A percentile compares a stretch with the other conserved stretches of the same genome.
phyloP scores from a whole-genome alignment of 2,888 invertebrate genomes.

The Heteromyza rotundicornis region DNA sequence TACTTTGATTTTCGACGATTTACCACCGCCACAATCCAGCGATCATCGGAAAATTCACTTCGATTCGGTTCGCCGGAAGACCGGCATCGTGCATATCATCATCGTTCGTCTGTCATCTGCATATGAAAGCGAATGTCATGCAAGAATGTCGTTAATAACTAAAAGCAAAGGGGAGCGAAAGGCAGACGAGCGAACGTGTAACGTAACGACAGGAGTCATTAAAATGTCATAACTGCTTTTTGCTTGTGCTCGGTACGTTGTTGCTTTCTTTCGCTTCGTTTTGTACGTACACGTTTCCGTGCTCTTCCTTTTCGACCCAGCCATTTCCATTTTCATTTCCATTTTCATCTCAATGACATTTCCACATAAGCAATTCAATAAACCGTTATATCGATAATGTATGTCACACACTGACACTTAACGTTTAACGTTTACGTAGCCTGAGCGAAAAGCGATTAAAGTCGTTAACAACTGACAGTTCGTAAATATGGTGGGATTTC shows the following conservation, averaged over 20 bases:
- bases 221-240: slow-evolving; percentile 29
- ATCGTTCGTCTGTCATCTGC: background rate
- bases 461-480: slow-evolving; percentile 11
- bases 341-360: too few species aligned
- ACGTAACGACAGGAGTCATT: slow-evolving; percentile 34
- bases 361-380: slow-evolving; percentile 13
- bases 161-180: background rate
- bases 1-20: too few species aligned
- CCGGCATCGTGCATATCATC: too few species aligned
- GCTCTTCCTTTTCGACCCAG: background rate
- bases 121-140: slow-evolving; percentile 4
- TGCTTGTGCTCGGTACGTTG: background rate
- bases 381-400: slow-evolving; percentile 17
- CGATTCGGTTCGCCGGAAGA: too few species aligned
- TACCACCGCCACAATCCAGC: too few species aligned
- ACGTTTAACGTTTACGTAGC: background rate
- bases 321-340: too few species aligned
- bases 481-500: too few species aligned
- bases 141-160: background rate
- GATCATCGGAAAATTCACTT: too few species aligned
- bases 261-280: background rate
- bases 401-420: slow-evolving; percentile 19
- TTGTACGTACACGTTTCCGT: background rate
- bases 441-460: slow-evolving; percentile 4
- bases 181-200: background rate